These are phyloP conservation scores for Aegotheles bennettii DNA, from an alignment of 2,113 vertebrate genomes.

Conservation along the genomic window DNA sequence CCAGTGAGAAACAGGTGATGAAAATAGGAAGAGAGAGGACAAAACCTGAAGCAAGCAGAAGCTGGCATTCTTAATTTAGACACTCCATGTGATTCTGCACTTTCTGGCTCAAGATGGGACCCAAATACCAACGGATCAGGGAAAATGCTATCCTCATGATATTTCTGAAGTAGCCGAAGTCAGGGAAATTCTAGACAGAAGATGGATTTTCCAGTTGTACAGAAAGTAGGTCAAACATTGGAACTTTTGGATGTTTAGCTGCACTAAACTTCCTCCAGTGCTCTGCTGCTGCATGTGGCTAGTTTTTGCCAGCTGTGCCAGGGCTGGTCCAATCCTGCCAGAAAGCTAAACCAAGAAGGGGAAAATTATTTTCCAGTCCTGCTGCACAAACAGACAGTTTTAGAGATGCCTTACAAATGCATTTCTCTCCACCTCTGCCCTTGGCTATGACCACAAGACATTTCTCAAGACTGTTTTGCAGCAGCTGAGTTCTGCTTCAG, in stretches of 20 bases:
- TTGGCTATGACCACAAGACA: background rate
- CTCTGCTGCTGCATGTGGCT: background rate
- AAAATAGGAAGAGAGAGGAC: background rate
- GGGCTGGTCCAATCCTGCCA: background rate
- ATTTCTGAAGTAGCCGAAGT: conserved; percentile 15
- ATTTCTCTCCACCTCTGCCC: background rate
- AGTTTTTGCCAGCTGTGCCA: background rate
- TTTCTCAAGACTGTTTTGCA: background rate
- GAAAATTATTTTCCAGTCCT: background rate
- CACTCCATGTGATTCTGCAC: background rate
- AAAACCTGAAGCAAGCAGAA: background rate
- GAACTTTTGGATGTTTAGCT: background rate
- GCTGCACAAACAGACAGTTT: background rate
- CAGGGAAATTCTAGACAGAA: conserved; percentile 43
- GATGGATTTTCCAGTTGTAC: conserved; percentile 41
- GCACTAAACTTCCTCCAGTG: background rate
- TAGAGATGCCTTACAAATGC: background rate
- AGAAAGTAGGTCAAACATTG: conserved; percentile 32
- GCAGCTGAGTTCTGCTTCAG: background rate
- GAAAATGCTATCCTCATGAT: conserved; percentile 17
- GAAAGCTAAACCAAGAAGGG: background rate
- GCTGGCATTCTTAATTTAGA: background rate
- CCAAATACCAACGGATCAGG: background rate
- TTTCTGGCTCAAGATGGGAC: conserved; percentile 44
- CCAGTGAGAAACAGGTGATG: background rate